phyloP scores from a whole-genome alignment of 2,113 vertebrate genomes.

The Eidolon helvum region DNA sequence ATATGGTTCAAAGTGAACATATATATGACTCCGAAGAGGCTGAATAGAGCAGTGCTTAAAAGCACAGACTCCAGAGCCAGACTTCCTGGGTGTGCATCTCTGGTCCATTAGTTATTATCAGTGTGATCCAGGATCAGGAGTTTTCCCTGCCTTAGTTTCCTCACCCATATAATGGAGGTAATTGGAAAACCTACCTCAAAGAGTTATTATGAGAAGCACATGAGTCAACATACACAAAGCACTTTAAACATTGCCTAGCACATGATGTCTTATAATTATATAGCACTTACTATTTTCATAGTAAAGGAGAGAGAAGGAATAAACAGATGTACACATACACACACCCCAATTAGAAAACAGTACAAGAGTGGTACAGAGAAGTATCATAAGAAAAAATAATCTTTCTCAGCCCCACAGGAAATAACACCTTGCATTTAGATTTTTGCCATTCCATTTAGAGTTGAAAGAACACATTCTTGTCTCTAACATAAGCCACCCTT shows the following conservation, averaged over 20 bases:
- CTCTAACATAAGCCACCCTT: constrained; percentile 53
- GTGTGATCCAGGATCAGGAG: background rate
- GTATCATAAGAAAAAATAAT: background rate
- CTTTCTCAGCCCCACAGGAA: constrained; percentile 31
- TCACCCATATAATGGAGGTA: background rate
- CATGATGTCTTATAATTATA: background rate
- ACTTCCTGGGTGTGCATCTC: background rate
- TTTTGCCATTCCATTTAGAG: constrained; percentile 38
- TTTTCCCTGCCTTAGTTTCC: background rate
- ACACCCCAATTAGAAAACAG: background rate
- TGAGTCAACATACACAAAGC: background rate
- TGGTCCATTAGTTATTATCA: background rate
- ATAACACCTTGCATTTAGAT: constrained; percentile 30
- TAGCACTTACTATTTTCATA: background rate
- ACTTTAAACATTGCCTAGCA: background rate
- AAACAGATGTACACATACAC: background rate
- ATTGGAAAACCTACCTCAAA: background rate
- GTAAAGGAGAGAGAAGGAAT: background rate
- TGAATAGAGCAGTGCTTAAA: background rate
- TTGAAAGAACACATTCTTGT: constrained; percentile 57
- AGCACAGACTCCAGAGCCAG: background rate
- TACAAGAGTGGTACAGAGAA: background rate
- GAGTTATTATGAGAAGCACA: background rate
- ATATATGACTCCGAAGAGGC: background rate
- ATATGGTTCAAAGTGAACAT: background rate